phyloP scores from a whole-genome alignment of 2,113 vertebrate genomes.

The Anguilla rostrata region DNA sequence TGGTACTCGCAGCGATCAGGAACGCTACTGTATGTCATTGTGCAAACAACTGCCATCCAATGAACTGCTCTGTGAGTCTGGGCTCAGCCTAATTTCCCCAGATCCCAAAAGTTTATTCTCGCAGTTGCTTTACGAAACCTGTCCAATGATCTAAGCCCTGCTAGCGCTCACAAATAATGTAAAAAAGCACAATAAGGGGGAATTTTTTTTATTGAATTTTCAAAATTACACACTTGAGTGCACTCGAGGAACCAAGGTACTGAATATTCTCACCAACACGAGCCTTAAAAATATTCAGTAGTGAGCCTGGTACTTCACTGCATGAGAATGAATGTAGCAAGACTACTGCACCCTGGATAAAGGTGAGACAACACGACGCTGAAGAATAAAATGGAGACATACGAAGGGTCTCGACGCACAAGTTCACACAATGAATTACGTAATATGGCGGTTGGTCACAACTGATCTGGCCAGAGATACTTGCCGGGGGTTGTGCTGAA shows the following conservation, averaged over 20 bases:
- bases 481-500: constrained; percentile 69
- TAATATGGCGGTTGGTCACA: not conserved
- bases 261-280: not conserved
- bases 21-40: constrained; percentile 56
- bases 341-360: not conserved
- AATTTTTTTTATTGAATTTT: not conserved
- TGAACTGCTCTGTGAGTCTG: constrained; percentile 59
- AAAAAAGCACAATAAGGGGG: too few species aligned
- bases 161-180: too few species aligned
- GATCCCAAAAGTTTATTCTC: constrained; percentile 46
- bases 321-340: not conserved
- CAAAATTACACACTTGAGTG: not conserved
- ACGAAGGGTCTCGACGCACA: constrained; percentile 49
- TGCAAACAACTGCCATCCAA: constrained; percentile 42
- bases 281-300: not conserved
- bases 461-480: not conserved
- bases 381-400: constrained; percentile 56
- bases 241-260: not conserved
- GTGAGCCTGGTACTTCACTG: not conserved
- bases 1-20: constrained; percentile 50
- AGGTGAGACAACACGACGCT: constrained; percentile 38
- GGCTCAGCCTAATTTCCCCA: constrained; percentile 65
- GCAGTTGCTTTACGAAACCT: not conserved
- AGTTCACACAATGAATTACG: constrained; percentile 28
- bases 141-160: too few species aligned